Evolutionary conservation across 1,140 invertebrate species (phyloP).

Genomic region (Bombus picipes): DNA sequence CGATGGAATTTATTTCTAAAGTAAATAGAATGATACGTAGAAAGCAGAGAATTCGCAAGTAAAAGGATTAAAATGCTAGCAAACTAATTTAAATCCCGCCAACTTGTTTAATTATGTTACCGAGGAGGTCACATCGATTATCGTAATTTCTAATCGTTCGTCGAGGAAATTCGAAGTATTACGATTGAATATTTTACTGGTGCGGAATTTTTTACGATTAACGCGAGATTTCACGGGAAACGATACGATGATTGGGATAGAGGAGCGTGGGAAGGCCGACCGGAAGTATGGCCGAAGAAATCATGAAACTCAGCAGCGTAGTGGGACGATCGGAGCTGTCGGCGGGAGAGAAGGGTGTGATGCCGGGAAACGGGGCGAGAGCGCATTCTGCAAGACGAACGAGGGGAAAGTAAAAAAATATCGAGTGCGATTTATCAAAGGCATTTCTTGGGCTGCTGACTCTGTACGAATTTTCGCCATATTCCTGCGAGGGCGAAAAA

Average conservation of each 20-base stretch:
- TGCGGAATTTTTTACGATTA: background rate
- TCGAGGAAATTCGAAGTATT: background rate
- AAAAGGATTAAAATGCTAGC: background rate
- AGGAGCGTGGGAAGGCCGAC: conserved; percentile 51
- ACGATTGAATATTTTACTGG: background rate
- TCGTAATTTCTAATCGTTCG: background rate
- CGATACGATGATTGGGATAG: background rate
- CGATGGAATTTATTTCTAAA: background rate
- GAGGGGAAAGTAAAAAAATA: conserved; percentile 71
- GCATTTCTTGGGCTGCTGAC: conserved; percentile 55
- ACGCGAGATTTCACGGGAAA: background rate
- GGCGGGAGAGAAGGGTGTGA: conserved; percentile 43
- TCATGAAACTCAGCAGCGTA: conserved; percentile 70
- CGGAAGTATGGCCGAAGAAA: conserved; percentile 71
- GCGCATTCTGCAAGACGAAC: conserved; percentile 52
- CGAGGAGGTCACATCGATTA: too few species aligned
- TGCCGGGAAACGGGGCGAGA: conserved; percentile 55
- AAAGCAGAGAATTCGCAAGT: background rate
- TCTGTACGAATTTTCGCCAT: conserved; percentile 46
- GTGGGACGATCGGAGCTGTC: conserved; percentile 41
- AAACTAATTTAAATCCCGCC: background rate
- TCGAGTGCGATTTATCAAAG: conserved; percentile 76
- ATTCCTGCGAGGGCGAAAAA: conserved; percentile 32
- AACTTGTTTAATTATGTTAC: background rate
- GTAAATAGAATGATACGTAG: background rate